Evolutionary conservation across 2,113 vertebrate species (phyloP), one percentile per base, ranked within the genome.

Genomic region (Nothobranchius kuhntae): DNA sequence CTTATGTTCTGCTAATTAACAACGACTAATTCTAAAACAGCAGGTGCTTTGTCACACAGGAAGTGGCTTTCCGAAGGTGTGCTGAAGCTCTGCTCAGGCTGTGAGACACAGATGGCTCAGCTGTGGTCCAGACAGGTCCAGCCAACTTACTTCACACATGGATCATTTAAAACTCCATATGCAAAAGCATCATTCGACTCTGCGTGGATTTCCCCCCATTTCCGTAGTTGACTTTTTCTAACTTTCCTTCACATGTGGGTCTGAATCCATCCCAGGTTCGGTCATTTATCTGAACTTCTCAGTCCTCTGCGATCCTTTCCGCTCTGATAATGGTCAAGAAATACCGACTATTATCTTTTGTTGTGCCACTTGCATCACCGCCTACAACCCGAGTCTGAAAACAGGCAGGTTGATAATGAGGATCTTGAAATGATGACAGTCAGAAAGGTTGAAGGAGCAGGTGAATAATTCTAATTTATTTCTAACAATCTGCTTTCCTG

Each of bases 71-170:
- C 11, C 58, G 44, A 53, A 62, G 61, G 48, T 66, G 58, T 77
- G 71, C 52, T 60, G 65, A 59, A 13, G 73, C 53, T 77, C 70
- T 47, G 65, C 67, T 78, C 60, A 65, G 81, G 77, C 80, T 81
- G 79, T 60, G 73, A 81, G 80, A 80, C 80, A 74, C 85, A 90
- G 85, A 87, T 87, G 88, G 85, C 76, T 78, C 77, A 75, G 80
- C 64, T 59, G 77, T 59, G 40, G 79, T 82, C 76, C 81, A 78
- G 82, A 71, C 67, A 52, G 73, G 66, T 74, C 2, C 51, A 71
- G 86, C 84, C 82, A 87, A 81, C 59, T 80, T 79, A 81, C 70
- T 65, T 45, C 63, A 64, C 68, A 76, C 64, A 1, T 10, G 60
- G 65, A 62, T 78, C 68, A 12, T 60, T 78, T 74, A 68, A 70